Percentiles rank a stretch among this genome's conserved stretches.
Evolutionary conservation across 2,113 vertebrate genomes (phyloP).

Genomic region (Euleptes europaea): DNA sequence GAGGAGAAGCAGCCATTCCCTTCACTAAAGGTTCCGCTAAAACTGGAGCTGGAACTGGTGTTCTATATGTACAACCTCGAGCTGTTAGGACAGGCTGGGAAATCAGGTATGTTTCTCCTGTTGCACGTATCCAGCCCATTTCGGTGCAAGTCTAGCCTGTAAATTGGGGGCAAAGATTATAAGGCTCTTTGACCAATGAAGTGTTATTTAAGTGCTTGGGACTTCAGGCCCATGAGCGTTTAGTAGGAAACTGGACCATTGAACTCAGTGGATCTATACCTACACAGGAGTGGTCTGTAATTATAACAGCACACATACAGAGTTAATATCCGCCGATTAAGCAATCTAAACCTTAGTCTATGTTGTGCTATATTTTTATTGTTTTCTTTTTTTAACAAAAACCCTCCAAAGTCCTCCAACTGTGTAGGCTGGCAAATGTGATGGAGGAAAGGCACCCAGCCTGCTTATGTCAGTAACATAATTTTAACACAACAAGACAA

Average conservation of each 20-base stretch:
- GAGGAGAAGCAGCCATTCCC: background rate
- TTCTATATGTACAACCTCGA: too few species aligned
- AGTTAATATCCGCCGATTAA: background rate
- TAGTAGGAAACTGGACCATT: background rate
- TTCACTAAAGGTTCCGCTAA: background rate
- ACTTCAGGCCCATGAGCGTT: background rate
- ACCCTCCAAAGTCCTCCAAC: conserved; percentile 43
- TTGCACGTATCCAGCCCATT: background rate
- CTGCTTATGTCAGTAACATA: conserved; percentile 65
- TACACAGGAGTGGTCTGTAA: background rate
- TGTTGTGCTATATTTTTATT: background rate
- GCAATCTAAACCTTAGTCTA: background rate
- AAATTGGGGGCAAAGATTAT: background rate
- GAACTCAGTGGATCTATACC: background rate
- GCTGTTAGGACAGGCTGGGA: too few species aligned
- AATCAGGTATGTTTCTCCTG: too few species aligned
- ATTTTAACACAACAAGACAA: conserved; percentile 72
- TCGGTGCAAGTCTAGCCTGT: too few species aligned
- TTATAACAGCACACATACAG: background rate
- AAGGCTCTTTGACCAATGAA: background rate
- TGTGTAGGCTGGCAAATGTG: conserved; percentile 50
- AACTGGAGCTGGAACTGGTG: background rate
- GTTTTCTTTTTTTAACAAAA: conserved; percentile 22
- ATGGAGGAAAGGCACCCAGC: conserved; percentile 52
- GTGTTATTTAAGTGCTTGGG: background rate